Evolutionary conservation across 2,113 vertebrate species (phyloP).

Genomic region (Crocuta crocuta): DNA sequence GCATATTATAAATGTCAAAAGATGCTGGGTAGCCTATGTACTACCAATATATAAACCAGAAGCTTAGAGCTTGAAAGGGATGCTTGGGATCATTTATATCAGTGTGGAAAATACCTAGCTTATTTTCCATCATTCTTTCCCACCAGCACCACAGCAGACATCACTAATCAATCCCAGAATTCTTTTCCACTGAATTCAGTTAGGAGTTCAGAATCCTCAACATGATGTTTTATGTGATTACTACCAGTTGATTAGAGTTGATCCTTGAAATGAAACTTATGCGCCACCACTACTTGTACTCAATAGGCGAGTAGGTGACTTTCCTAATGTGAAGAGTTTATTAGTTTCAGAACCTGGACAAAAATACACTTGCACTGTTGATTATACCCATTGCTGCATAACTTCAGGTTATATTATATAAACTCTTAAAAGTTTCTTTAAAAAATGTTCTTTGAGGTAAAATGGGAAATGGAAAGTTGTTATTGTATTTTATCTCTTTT

Average conservation of each 20-base stretch:
- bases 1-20: background rate
- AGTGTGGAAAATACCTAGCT: background rate
- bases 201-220: conserved; percentile 9
- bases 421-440: background rate
- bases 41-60: background rate
- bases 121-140: background rate
- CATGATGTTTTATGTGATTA: background rate
- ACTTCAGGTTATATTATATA: background rate
- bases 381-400: background rate
- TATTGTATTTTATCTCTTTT: background rate
- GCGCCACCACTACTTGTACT: background rate
- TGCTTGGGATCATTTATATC: background rate
- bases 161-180: background rate
- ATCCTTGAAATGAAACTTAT: background rate
- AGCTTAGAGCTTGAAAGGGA: background rate
- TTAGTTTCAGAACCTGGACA: background rate
- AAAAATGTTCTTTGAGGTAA: conserved; percentile 26
- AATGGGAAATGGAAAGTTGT: background rate
- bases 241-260: background rate
- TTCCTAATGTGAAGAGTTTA: background rate
- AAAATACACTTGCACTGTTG: background rate
- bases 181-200: background rate
- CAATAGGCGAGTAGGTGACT: background rate
- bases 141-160: background rate
- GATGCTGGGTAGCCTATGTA: background rate